Conservation (phyloP, 2,888 invertebrate genomes). For the Melanchra persicariae region DNA sequence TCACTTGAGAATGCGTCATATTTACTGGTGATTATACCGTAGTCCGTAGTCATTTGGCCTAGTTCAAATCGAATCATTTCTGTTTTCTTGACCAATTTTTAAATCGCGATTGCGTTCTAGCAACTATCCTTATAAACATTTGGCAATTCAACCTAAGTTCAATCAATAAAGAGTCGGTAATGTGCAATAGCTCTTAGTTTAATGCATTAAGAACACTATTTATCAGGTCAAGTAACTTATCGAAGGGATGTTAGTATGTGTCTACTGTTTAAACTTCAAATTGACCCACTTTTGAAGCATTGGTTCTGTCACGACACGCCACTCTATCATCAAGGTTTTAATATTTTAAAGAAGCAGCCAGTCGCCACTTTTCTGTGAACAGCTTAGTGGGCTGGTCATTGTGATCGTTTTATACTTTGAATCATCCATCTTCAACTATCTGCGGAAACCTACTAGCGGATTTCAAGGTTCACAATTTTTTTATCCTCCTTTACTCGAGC, state of each 20-base stretch:
- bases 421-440: background rate
- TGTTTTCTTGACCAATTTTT: background rate
- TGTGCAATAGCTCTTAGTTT: background rate
- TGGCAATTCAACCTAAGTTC: background rate
- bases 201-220: background rate
- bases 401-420: background rate
- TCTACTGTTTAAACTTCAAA: conserved; percentile 5
- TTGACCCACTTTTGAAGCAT: conserved; percentile 26
- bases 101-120: background rate
- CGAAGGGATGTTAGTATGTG: background rate
- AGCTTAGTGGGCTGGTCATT: background rate
- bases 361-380: conserved; percentile 9
- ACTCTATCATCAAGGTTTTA: conserved; percentile 21
- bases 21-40: conserved; percentile 8
- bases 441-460: background rate
- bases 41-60: background rate
- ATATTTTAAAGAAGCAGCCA: conserved; percentile 11
- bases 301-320: conserved; percentile 18
- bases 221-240: background rate
- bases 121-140: conserved; percentile 1
- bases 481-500: background rate
- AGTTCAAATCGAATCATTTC: background rate
- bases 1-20: conserved; percentile 1
- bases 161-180: background rate
- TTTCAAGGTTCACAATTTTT: background rate